Evolutionary conservation across 2,888 invertebrate genomes (phyloP).

Genomic region (Euphydryas editha): DNA sequence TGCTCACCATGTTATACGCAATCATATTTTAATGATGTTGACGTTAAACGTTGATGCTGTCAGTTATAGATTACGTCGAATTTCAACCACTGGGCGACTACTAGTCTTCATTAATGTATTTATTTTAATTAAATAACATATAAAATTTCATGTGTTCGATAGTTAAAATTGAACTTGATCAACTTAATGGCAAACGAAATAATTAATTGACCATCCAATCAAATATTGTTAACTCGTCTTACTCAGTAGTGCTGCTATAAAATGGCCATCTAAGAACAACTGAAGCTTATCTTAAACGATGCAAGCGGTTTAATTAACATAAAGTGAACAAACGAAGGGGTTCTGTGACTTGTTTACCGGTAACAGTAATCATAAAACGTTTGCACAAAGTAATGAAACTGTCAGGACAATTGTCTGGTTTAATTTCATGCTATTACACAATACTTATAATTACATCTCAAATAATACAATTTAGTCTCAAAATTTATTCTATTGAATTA

Average conservation of each 20-base stretch:
- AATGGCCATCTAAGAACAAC: conserved; percentile 23
- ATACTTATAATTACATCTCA: too few species aligned
- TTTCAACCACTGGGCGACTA: too few species aligned
- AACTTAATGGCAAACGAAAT: conserved; percentile 18
- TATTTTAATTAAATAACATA: too few species aligned
- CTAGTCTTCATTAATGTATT: too few species aligned
- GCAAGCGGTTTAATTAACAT: conserved; percentile 60
- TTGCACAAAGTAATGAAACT: conserved; percentile 16
- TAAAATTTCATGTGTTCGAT: too few species aligned
- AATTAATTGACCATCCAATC: conserved; percentile 28
- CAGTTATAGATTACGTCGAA: too few species aligned
- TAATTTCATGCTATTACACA: conserved; percentile 2
- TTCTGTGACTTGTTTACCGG: conserved; percentile 57
- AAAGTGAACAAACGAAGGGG: conserved; percentile 49
- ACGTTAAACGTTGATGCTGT: too few species aligned
- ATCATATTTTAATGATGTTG: too few species aligned
- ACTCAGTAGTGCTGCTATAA: conserved; percentile 16
- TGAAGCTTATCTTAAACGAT: conserved; percentile 39
- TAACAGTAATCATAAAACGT: conserved; percentile 56
- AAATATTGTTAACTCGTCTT: conserved; percentile 11
- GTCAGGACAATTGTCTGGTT: conserved; percentile 28
- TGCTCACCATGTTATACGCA: too few species aligned
- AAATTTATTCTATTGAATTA: not conserved
- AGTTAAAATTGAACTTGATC: conserved; percentile 4
- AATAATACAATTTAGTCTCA: not conserved